These are phyloP conservation scores for Anas georgica DNA, from an alignment of 2,797 vertebrate species.

Conservation along the genomic window DNA sequence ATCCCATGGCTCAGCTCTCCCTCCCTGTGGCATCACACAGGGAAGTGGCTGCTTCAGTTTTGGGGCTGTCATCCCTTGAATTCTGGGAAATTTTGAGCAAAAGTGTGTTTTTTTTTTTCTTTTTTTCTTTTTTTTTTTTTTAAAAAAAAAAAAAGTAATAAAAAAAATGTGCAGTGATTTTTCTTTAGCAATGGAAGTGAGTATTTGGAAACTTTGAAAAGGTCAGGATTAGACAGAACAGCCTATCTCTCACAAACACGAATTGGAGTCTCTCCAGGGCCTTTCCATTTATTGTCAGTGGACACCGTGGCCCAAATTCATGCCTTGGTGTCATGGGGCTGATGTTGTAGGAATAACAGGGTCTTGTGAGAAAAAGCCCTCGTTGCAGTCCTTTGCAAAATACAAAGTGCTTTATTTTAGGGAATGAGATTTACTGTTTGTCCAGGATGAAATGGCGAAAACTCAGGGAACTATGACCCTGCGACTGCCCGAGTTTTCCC, in stretches of 20 bases:
- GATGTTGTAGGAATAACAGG: neutral
- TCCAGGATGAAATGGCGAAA: neutral
- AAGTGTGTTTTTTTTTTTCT: neutral
- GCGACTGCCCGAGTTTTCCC: neutral
- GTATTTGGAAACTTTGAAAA: slow-evolving; percentile 43
- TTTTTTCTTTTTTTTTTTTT: neutral
- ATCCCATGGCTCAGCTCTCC: fast-evolving
- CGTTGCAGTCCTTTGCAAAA: neutral
- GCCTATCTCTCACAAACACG: slow-evolving; percentile 10
- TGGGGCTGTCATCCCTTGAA: neutral
- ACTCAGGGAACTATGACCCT: neutral
- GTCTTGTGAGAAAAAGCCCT: neutral
- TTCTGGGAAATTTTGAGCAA: neutral
- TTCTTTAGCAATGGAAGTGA: slow-evolving; percentile 4
- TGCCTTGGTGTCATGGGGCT: neutral
- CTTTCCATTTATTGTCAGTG: slow-evolving; percentile 15
- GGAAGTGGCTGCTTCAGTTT: neutral
- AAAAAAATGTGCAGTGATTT: neutral
- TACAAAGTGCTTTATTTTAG: slow-evolving; percentile 1
- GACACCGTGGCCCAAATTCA: neutral
- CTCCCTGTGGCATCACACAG: neutral
- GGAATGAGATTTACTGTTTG: slow-evolving; percentile 28
- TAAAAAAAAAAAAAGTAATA: neutral
- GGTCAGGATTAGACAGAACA: slow-evolving; percentile 35
- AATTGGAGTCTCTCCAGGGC: slow-evolving; percentile 25